Evolutionary conservation across 2,888 invertebrate species (phyloP).

Genomic region (Platycnemis pennipes): DNA sequence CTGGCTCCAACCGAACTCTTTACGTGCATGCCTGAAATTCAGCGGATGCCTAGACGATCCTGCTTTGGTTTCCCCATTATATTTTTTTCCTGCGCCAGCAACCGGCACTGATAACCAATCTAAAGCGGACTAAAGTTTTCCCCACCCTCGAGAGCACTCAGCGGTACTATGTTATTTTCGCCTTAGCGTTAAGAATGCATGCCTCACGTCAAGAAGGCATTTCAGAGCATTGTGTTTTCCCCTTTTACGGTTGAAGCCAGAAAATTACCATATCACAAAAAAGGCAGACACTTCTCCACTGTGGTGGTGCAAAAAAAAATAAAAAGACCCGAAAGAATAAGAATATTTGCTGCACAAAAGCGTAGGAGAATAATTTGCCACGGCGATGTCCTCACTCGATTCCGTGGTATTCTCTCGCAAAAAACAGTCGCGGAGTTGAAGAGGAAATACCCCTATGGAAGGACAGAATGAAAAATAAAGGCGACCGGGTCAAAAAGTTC

Average conservation of each 20-base stretch:
- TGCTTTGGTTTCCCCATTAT: slow-evolving; percentile 7
- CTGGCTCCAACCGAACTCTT: not conserved
- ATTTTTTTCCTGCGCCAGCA: not conserved
- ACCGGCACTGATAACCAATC: not conserved
- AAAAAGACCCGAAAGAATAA: not conserved
- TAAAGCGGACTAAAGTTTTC: not conserved
- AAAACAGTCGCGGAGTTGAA: not conserved
- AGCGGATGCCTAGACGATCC: not conserved
- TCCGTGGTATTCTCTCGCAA: not conserved
- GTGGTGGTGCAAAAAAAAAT: not conserved
- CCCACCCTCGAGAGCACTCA: not conserved
- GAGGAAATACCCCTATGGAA: not conserved
- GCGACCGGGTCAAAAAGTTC: not conserved
- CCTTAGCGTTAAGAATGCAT: not conserved
- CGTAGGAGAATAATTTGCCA: not conserved
- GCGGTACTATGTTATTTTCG: not conserved
- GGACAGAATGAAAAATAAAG: not conserved
- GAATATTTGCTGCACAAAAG: not conserved
- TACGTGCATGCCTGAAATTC: slow-evolving; percentile 15
- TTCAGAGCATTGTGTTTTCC: not conserved
- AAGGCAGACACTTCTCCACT: not conserved
- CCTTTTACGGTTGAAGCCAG: not conserved
- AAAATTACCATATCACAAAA: slow-evolving; percentile 16
- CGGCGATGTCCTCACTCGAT: not conserved
- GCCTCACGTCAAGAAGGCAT: slow-evolving; percentile 5